phyloP scores from a whole-genome alignment of 2,888 invertebrate species.

The Drosophila leonis region DNA sequence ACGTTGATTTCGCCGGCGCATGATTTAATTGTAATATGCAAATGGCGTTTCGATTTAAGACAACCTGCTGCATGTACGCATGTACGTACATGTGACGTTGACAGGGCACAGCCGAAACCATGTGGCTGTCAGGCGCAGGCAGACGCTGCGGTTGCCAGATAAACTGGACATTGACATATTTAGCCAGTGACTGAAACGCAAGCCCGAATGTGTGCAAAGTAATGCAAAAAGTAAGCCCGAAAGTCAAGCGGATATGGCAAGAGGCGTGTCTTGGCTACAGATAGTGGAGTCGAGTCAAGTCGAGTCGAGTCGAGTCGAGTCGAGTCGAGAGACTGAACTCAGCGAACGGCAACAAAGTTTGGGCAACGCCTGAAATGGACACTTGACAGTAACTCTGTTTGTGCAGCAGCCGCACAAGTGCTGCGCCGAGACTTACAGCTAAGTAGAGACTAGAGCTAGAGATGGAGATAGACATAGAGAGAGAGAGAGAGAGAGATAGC shows the following conservation, averaged over 20 bases:
- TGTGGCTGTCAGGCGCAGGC: slow-evolving; percentile 71
- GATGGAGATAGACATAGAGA: no score
- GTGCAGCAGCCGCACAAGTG: slow-evolving; percentile 68
- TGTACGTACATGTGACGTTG: slow-evolving; percentile 52
- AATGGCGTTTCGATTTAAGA: slow-evolving; percentile 60
- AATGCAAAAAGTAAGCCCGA: slow-evolving; percentile 58
- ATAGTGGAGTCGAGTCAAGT: background rate
- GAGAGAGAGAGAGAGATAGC: background rate
- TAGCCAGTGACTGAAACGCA: slow-evolving; percentile 57
- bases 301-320: slow-evolving; percentile 1
- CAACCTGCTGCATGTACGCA: slow-evolving; percentile 36
- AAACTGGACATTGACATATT: slow-evolving; percentile 76
- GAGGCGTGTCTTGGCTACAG: slow-evolving; percentile 26
- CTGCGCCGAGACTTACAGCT: slow-evolving; percentile 42
- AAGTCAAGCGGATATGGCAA: slow-evolving; percentile 66
- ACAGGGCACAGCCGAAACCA: slow-evolving; percentile 68
- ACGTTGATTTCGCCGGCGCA: slow-evolving; percentile 61
- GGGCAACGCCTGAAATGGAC: slow-evolving; percentile 72
- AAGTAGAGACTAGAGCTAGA: background rate
- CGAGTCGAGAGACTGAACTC: slow-evolving; percentile 43
- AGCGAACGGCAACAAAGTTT: slow-evolving; percentile 70
- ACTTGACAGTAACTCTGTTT: slow-evolving; percentile 77
- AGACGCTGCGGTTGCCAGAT: slow-evolving; percentile 67
- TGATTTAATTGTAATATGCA: slow-evolving; percentile 80
- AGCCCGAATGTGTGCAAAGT: slow-evolving; percentile 39